These are phyloP conservation scores for Cheilosia scutellata DNA, from an alignment of 2,888 invertebrate species.

Conservation along the genomic window DNA sequence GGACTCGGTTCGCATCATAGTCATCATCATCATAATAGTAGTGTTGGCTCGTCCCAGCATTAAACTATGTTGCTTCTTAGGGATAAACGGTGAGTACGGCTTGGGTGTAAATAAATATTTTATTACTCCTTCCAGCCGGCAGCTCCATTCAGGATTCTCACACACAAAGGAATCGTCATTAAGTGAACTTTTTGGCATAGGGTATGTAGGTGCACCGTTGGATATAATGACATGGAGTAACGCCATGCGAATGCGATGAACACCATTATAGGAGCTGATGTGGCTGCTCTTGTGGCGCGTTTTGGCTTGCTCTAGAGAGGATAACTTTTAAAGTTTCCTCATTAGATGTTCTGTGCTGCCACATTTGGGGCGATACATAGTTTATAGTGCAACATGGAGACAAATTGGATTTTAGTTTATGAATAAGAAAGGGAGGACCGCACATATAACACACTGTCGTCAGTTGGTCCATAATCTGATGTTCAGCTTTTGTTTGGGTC, in stretches of 20 bases:
- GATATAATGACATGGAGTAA: conserved; percentile 48
- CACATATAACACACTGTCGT: conserved; percentile 1
- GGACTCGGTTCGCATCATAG: conserved; percentile 25
- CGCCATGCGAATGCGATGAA: conserved; percentile 42
- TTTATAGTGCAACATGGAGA: conserved; percentile 61
- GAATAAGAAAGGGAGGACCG: conserved; percentile 28
- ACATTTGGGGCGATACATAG: conserved; percentile 62
- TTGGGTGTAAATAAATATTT: conserved; percentile 61
- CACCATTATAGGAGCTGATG: conserved; percentile 45
- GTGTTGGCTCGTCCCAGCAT: background rate
- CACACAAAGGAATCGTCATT: conserved; percentile 43
- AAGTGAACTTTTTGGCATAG: conserved; percentile 48
- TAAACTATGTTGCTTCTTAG: conserved; percentile 3
- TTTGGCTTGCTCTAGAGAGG: conserved; percentile 30
- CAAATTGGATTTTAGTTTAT: conserved; percentile 65
- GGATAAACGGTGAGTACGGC: conserved; percentile 31
- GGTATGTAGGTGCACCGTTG: conserved; percentile 48
- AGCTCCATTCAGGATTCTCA: conserved; percentile 7
- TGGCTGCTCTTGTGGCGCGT: conserved; percentile 37
- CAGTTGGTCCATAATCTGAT: conserved; percentile 33
- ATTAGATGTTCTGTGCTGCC: conserved; percentile 57
- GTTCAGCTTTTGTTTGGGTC: conserved; percentile 29
- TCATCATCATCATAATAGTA: conserved; percentile 24
- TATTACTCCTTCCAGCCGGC: conserved; percentile 37
- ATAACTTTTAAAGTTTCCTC: conserved; percentile 63